A percentile compares a stretch with the other conserved stretches of the same genome.
These are phyloP conservation scores for Ursus arctos DNA, from an alignment of 2,113 vertebrate genomes.

Conservation along the genomic window DNA sequence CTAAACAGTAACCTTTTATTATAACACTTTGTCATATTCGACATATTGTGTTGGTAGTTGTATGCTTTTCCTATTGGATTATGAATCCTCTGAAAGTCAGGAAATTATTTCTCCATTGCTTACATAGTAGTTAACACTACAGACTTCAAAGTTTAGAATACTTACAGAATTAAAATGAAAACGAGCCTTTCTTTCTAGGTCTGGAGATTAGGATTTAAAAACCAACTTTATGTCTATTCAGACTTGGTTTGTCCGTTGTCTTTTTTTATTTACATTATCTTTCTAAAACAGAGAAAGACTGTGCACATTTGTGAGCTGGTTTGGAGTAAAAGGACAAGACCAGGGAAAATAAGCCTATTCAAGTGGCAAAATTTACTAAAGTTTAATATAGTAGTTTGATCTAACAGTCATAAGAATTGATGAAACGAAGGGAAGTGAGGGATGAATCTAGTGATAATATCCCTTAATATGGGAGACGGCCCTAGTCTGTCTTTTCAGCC, in stretches of 20 bases:
- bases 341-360: background rate
- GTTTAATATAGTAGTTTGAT: background rate
- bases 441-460: background rate
- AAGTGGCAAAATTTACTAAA: background rate
- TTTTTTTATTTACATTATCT: background rate
- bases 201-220: constrained; percentile 16
- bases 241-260: background rate
- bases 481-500: background rate
- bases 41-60: background rate
- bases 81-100: constrained; percentile 13
- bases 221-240: background rate
- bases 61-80: background rate
- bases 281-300: constrained; percentile 19
- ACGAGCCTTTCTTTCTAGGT: background rate
- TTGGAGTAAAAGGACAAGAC: background rate
- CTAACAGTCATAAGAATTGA: background rate
- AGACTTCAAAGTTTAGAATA: background rate
- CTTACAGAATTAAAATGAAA: constrained; percentile 30
- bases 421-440: background rate
- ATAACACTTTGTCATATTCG: background rate
- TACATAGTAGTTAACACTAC: background rate
- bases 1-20: constrained; percentile 29
- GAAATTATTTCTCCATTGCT: constrained; percentile 39
- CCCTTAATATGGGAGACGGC: background rate
- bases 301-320: background rate